Percentiles rank a stretch among this genome's conserved stretches.
Conservation (phyloP, 2,888 invertebrate genomes). For the Xanthia togata region DNA sequence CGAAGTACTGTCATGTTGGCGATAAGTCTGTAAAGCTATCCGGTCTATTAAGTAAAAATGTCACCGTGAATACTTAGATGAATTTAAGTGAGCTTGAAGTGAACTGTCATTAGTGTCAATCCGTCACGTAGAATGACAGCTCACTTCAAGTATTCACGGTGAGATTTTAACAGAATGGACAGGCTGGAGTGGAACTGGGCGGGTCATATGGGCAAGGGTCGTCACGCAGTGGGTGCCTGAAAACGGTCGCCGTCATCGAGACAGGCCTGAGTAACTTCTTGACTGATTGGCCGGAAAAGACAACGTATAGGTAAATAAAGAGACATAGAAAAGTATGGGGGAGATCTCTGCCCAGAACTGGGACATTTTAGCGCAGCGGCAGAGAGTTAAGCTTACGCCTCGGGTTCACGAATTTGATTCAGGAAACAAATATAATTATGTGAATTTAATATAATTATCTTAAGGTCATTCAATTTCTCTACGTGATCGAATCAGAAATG, state of each 20-base stretch:
- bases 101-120: neutral
- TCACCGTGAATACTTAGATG: neutral
- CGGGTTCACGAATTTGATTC: neutral
- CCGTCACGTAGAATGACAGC: neutral
- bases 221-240: neutral
- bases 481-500: no score
- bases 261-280: neutral
- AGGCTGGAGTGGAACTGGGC: neutral
- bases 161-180: no score
- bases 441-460: no score
- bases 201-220: neutral
- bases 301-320: neutral
- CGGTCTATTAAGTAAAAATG: neutral
- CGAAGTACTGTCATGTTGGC: neutral
- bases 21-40: neutral
- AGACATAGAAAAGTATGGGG: neutral
- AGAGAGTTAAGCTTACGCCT: neutral
- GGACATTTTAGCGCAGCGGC: neutral
- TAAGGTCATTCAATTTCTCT: no score
- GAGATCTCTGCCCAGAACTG: neutral
- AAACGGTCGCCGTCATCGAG: neutral
- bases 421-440: neutral
- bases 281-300: neutral
- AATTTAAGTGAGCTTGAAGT: neutral
- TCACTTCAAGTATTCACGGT: neutral